Conservation (phyloP, 2,888 invertebrate species). For the Hemicrepidius hirtus region DNA sequence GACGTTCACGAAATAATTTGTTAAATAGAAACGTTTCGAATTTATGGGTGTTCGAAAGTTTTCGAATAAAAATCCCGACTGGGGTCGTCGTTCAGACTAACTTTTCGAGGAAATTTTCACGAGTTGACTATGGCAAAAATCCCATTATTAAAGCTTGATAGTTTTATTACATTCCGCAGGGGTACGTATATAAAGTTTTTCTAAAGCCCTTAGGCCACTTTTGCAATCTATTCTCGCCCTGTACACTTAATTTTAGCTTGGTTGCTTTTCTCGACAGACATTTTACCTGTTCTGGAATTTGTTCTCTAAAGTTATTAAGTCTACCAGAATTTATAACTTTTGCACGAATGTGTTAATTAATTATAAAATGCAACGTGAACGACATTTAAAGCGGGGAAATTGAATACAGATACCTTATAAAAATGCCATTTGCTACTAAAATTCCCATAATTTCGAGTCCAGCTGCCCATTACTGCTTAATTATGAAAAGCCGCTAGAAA, state of each 20-base stretch:
- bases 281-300: slow-evolving; percentile 26
- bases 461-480: slow-evolving; percentile 44
- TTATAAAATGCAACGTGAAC: slow-evolving; percentile 16
- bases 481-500: slow-evolving; percentile 41
- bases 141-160: slow-evolving; percentile 38
- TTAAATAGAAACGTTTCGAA: slow-evolving; percentile 9
- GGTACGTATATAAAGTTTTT: slow-evolving; percentile 29
- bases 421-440: slow-evolving; percentile 22
- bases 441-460: slow-evolving; percentile 39
- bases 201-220: slow-evolving; percentile 22
- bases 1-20: slow-evolving; percentile 24
- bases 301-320: slow-evolving; percentile 21
- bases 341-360: slow-evolving; percentile 31
- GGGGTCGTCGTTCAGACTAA: neutral
- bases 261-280: slow-evolving; percentile 15
- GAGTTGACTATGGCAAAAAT: slow-evolving; percentile 33
- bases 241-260: slow-evolving; percentile 10
- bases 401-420: slow-evolving; percentile 25
- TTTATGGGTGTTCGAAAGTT: slow-evolving; percentile 14
- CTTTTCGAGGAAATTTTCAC: neutral
- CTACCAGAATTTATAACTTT: slow-evolving; percentile 28
- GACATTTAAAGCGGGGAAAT: slow-evolving; percentile 19
- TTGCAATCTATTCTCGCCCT: slow-evolving; percentile 23
- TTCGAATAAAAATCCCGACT: slow-evolving; percentile 20
- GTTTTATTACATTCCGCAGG: slow-evolving; percentile 32